Conservation (phyloP, 2,797 vertebrate species). For the Danio kyathit region DNA sequence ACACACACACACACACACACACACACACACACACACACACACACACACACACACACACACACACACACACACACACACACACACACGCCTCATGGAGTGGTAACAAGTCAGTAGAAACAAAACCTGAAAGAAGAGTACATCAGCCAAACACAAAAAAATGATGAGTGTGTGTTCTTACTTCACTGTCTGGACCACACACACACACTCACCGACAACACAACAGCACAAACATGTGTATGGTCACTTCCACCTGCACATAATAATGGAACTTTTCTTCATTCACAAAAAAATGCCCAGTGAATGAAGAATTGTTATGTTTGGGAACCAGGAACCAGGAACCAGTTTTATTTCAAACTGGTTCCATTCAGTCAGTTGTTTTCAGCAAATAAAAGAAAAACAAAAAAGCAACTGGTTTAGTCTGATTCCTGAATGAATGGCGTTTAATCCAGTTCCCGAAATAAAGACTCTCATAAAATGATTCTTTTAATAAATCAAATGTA, state of each 20-base stretch:
- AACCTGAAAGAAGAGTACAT: no score
- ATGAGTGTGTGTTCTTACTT: no score
- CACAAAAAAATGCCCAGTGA: not conserved
- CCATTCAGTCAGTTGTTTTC: not conserved
- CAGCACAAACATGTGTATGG: slow-evolving; percentile 19
- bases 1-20: no score
- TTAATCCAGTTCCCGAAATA: no score
- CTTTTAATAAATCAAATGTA: no score
- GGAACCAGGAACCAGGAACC: not conserved
- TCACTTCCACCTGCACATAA: not conserved
- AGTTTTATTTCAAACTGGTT: not conserved
- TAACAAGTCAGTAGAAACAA: slow-evolving; percentile 9
- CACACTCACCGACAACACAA: slow-evolving; percentile 15
- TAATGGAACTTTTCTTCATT: not conserved
- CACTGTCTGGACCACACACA: slow-evolving; percentile 5
- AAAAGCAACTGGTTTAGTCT: not conserved
- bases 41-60: no score
- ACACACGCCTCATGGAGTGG: slow-evolving; percentile 15
- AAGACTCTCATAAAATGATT: no score
- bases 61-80: slow-evolving; percentile 10
- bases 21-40: slow-evolving; percentile 37
- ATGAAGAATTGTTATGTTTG: not conserved
- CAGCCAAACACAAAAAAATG: no score
- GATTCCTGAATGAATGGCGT: not conserved
- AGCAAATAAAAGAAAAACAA: not conserved